Evolutionary conservation across 2,888 invertebrate genomes (phyloP).

Genomic region (Papilio protenor): DNA sequence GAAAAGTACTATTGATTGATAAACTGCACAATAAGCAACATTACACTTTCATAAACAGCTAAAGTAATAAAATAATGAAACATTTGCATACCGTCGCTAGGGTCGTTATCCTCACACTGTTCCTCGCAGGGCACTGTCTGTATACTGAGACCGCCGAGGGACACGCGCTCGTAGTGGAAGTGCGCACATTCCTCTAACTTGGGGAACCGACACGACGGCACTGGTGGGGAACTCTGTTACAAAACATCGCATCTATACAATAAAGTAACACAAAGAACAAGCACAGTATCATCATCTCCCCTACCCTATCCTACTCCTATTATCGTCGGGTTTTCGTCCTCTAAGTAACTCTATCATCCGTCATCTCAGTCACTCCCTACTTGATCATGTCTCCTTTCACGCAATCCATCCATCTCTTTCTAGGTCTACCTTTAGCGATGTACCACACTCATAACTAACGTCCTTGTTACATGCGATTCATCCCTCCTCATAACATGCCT

Average conservation of each 20-base stretch:
- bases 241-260: background rate
- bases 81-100: slow-evolving; percentile 56
- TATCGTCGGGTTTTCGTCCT: too few relatives aligned
- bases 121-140: slow-evolving; percentile 68
- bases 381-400: too few relatives aligned
- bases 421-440: too few relatives aligned
- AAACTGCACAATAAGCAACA: background rate
- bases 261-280: background rate
- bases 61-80: background rate
- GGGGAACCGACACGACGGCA: slow-evolving; percentile 72
- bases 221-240: slow-evolving; percentile 60
- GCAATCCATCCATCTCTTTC: too few relatives aligned
- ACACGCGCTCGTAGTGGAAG: slow-evolving; percentile 98
- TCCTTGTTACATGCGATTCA: too few relatives aligned
- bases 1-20: background rate
- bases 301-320: too few relatives aligned
- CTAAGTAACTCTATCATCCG: too few relatives aligned
- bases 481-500: too few relatives aligned
- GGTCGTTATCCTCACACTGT: slow-evolving; percentile 52
- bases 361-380: too few relatives aligned
- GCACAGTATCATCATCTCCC: too few relatives aligned
- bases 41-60: background rate
- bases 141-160: slow-evolving; percentile 89
- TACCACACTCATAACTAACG: too few relatives aligned
- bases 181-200: slow-evolving; percentile 97